A percentile compares a stretch with the other conserved stretches of the same genome.
Conservation (phyloP, 2,888 invertebrate genomes). For the Penaeus monodon region DNA sequence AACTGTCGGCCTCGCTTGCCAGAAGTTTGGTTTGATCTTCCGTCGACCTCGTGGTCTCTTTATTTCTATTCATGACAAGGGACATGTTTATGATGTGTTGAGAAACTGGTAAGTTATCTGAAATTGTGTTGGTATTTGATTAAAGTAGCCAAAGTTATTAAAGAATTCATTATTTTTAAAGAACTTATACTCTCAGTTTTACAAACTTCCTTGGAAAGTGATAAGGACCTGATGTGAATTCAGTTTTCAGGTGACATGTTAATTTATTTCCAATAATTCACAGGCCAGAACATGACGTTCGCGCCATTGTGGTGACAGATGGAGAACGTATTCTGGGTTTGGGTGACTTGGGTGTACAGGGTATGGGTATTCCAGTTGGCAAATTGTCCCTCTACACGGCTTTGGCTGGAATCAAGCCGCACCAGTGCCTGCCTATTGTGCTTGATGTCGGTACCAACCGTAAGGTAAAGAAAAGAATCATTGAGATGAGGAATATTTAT, state of each 20-base stretch:
- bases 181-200: too few relatives aligned
- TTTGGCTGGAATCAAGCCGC: conserved; percentile 94
- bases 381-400: conserved; percentile 97
- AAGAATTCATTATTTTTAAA: too few relatives aligned
- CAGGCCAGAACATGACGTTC: conserved; percentile 88
- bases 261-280: conserved; percentile 60
- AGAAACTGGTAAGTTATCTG: conserved; percentile 84
- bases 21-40: conserved; percentile 92
- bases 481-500: background rate
- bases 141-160: too few relatives aligned
- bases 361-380: conserved; percentile 99
- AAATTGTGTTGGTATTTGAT: background rate
- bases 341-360: conserved; percentile 96
- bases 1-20: conserved; percentile 96
- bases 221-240: conserved; percentile 25
- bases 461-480: conserved; percentile 73
- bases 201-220: too few relatives aligned
- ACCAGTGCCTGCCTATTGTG: conserved; percentile 93
- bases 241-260: conserved; percentile 27
- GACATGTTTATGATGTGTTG: conserved; percentile 92
- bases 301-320: conserved; percentile 95
- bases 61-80: conserved; percentile 95
- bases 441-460: conserved; percentile 95
- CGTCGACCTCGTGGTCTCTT: conserved; percentile 93
- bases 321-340: conserved; percentile 97